A percentile compares a stretch with the other conserved stretches of the same genome.
These are phyloP conservation scores for Bovichtus variegatus DNA, from an alignment of 2,797 vertebrate genomes.

Conservation along the genomic window DNA sequence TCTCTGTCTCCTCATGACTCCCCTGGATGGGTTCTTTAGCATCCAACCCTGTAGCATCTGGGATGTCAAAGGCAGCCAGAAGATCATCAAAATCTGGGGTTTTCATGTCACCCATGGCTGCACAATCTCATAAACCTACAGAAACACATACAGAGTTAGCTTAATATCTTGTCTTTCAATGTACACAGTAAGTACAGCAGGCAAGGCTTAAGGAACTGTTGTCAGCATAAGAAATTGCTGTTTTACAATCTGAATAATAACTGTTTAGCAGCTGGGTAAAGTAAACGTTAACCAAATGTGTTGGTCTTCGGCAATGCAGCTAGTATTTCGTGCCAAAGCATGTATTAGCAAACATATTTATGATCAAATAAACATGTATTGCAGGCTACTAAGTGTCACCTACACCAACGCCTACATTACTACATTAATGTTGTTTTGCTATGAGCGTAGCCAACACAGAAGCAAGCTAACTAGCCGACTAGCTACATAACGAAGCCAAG, in stretches of 20 bases:
- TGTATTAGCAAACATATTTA: neutral
- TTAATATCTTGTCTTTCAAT: neutral
- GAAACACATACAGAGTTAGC: slow-evolving; percentile 16
- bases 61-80: slow-evolving; percentile 98
- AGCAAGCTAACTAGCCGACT: slow-evolving; percentile 25
- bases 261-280: slow-evolving; percentile 11
- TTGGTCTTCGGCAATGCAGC: neutral
- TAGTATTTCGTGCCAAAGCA: neutral
- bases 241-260: neutral
- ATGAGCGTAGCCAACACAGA: slow-evolving; percentile 13
- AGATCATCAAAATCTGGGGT: slow-evolving; percentile 99
- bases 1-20: slow-evolving; percentile 89
- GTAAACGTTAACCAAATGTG: neutral
- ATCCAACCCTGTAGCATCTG: slow-evolving; percentile 95
- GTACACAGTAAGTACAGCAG: neutral
- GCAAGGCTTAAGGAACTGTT: neutral
- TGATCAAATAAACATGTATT: neutral
- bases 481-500: slow-evolving; percentile 21
- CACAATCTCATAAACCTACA: slow-evolving; percentile 81
- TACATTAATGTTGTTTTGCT: slow-evolving; percentile 18
- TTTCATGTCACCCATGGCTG: slow-evolving; percentile 99
- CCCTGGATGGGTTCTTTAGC: slow-evolving; percentile 94
- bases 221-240: neutral
- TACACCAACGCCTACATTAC: rapidly evolving
- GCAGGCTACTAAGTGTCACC: rapidly evolving